These are phyloP conservation scores for Mesembrinibis cayennensis DNA, from an alignment of 2,113 vertebrate species.

Conservation along the genomic window DNA sequence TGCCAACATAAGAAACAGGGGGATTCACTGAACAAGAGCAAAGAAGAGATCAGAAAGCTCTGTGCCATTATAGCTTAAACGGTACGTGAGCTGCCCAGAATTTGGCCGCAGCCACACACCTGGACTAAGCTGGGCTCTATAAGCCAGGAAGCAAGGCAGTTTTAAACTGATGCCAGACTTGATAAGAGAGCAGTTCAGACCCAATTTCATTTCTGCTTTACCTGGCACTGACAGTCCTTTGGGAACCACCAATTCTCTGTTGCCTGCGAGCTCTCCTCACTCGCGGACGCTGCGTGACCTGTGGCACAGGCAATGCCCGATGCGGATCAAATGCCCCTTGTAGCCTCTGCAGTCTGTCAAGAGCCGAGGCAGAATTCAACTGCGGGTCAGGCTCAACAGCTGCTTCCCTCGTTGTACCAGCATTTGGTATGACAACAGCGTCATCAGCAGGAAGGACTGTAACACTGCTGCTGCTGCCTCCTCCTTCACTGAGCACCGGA, in stretches of 20 bases:
- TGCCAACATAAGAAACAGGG: not conserved
- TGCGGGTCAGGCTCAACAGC: not conserved
- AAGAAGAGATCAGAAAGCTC: not conserved
- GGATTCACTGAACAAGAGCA: not conserved
- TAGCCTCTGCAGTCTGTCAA: constrained; percentile 44
- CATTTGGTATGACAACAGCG: constrained; percentile 40
- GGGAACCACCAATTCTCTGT: constrained; percentile 53
- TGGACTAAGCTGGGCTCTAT: not conserved
- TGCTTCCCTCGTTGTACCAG: constrained; percentile 48
- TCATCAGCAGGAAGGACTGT: not conserved
- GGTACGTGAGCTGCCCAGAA: not conserved
- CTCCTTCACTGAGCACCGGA: not conserved
- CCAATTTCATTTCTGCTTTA: not conserved
- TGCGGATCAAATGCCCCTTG: not conserved
- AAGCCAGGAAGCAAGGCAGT: not conserved
- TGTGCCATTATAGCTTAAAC: not conserved
- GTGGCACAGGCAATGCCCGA: not conserved
- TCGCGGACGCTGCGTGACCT: not conserved
- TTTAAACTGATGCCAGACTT: not conserved
- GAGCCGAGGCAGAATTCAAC: not conserved
- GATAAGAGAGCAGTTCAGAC: not conserved
- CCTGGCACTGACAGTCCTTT: constrained; percentile 65
- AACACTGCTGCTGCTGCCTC: not conserved
- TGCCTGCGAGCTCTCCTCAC: not conserved
- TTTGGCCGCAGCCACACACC: not conserved